Evolutionary conservation across 2,113 vertebrate genomes (phyloP), one percentile per base, ranked within the genome.

Genomic region (Fulica atra): DNA sequence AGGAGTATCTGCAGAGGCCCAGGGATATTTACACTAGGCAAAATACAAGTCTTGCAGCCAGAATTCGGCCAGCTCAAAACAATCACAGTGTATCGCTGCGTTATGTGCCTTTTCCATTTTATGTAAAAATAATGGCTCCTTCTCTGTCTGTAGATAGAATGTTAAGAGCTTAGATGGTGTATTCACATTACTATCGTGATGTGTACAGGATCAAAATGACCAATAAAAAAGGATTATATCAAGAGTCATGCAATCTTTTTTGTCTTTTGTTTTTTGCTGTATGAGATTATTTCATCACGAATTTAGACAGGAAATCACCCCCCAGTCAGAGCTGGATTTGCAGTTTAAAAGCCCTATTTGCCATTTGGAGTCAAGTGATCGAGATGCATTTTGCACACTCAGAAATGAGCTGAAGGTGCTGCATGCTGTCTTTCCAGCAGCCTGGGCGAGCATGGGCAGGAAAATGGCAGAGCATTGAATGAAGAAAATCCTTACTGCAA

Each of bases 141-240:
- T 81, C 53, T 92, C 76, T 70, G 2, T 24, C n/a, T 46, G n/a
- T 69, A 80, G 21, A 36, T 7, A 44, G 13, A 20, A 13, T 48
- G 16, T n/a, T 94, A 38, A 74, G 48, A 83, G 79, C 35, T 88
- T 83, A 73, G 46, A 24, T 60, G 31, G 9, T 60, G 21, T 44
- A 48, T 48, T 76, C 29, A 5, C 54, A 24, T 72, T 54, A 61
- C 10, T 77, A 2, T 42, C 81, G 80, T 86, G 50, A 35, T 92
- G 48, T 74, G 33, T 83, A 77, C 42, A 79, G 53, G n/a, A 72
- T 68, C 44, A 92, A 90, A 96, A 90, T 71, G 42, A 56, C 24
- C 40, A 95, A 95, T 93, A 95, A 96, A 92, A 60, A 84, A 66
- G 48, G 38, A 84, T 81, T 84, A 16, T 40, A 46, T 31, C 0